Evolutionary conservation across 2,113 vertebrate genomes (phyloP).

Genomic region (Polyodon spathula): DNA sequence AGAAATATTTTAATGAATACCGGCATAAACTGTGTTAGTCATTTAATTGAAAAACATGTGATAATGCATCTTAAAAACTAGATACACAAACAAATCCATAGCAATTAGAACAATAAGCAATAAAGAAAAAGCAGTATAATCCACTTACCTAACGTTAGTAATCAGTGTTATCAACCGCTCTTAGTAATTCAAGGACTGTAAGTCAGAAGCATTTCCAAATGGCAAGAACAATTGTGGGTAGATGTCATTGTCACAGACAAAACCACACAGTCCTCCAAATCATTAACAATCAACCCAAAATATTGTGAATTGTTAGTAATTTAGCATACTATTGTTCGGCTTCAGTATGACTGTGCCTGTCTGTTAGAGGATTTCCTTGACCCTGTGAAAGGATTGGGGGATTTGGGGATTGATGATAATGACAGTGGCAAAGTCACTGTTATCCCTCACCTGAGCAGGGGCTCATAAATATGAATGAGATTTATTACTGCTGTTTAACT

Average conservation of each 20-base stretch:
- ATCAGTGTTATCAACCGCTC: conserved; percentile 17
- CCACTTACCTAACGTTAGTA: conserved; percentile 15
- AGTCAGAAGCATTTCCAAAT: conserved; percentile 28
- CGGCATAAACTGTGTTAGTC: too few relatives aligned
- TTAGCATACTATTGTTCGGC: conserved; percentile 34
- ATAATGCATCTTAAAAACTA: background rate
- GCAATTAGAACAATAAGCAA: background rate
- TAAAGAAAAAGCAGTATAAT: background rate
- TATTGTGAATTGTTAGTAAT: conserved; percentile 4
- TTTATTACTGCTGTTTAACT: background rate
- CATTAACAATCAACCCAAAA: background rate
- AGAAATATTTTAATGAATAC: too few relatives aligned
- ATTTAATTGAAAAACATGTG: background rate
- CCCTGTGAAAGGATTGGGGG: conserved; percentile 56
- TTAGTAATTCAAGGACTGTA: conserved; percentile 21
- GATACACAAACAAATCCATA: background rate
- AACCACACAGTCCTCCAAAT: background rate
- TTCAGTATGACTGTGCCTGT: conserved; percentile 22
- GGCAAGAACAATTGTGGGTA: conserved; percentile 7
- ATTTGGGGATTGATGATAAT: conserved; percentile 54
- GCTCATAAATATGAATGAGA: conserved; percentile 34
- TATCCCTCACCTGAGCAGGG: conserved; percentile 41
- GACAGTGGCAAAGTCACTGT: conserved; percentile 41
- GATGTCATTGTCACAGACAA: background rate
- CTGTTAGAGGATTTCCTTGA: conserved; percentile 42